Base-by-base conservation (phyloP, 2,113 vertebrate species). In the Lamprologus speciosus region DNA sequence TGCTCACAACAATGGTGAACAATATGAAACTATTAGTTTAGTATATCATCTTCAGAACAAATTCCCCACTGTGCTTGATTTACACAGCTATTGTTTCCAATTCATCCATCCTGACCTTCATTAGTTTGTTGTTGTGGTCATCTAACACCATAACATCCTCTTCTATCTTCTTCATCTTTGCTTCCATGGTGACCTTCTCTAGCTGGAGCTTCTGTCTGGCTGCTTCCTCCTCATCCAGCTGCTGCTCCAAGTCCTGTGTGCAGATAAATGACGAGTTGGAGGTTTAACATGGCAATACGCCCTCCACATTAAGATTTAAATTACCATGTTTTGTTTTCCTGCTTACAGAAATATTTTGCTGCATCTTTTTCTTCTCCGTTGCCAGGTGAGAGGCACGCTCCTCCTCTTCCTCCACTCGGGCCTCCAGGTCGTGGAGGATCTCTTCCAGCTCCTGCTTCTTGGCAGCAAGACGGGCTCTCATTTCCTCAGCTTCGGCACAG, bases 401-500 rank as follows among this genome's bases (percentile, higher is more conserved):
- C 79, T 99, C 99, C 85, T 99, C 99, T 82, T 99, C 99, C 92
- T 99, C 99, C 58, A 99, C 97, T 1, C 99, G 97, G 31, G 98
- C 97, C 95, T 99, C 99, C 84, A 99, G 95, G 92, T 99, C 99
- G 3, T 99, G 99, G 80, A 99, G 97, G 65, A 99, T 98, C 93
- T 99, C 99, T 93, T 99, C 99, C 75, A 99, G 95, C 87, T 99
- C 99, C 93, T 99, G 99, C 90, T 99, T 99, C 95, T 97, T 98
- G 51, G 98, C 97, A 1, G 98, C 97, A 80, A 99, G 96, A 10
- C 99, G 98, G 79, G 97, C 96, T 85, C 99, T 97, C 94, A 99
- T 99, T 96, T 99, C 98, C 93, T 99, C 99, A 0, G 99, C 98
- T 93, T 99, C 99, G 0, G 98, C 98, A 8, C 98, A 99, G 42